A percentile compares a stretch with the other conserved stretches of the same genome.
These are phyloP conservation scores for Alectura lathami DNA, from an alignment of 2,113 vertebrate species.

Conservation along the genomic window DNA sequence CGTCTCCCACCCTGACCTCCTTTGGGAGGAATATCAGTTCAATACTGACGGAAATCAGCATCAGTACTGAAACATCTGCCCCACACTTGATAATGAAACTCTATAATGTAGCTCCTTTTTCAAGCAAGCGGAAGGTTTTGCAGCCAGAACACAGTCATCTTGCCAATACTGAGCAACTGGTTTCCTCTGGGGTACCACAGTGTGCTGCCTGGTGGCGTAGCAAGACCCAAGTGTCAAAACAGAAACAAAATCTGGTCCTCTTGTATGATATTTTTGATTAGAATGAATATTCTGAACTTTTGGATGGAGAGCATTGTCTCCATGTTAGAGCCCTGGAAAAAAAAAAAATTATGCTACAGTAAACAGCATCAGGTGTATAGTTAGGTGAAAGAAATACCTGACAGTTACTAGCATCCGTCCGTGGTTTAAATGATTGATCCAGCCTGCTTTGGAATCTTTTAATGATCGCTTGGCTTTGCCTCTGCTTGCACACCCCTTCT, in stretches of 20 bases:
- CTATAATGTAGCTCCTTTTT: background rate
- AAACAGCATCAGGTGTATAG: background rate
- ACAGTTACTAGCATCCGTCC: background rate
- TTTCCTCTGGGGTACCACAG: background rate
- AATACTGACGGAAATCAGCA: background rate
- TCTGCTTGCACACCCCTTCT: background rate
- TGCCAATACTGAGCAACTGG: background rate
- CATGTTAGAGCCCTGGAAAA: background rate
- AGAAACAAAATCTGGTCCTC: background rate
- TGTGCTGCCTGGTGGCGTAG: background rate
- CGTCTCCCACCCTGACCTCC: background rate
- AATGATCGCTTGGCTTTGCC: background rate
- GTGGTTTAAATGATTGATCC: background rate
- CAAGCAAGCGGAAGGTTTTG: background rate
- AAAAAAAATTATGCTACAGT: background rate
- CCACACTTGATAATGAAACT: background rate
- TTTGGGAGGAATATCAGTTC: background rate
- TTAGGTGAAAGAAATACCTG: background rate
- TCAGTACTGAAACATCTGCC: background rate
- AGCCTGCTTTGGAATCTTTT: background rate
- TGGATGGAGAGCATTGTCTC: background rate
- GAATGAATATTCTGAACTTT: background rate
- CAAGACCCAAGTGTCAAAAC: background rate
- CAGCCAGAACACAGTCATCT: background rate
- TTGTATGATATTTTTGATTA: background rate